Conservation (phyloP, 2,888 invertebrate species). For the Microctonus brassicae region DNA sequence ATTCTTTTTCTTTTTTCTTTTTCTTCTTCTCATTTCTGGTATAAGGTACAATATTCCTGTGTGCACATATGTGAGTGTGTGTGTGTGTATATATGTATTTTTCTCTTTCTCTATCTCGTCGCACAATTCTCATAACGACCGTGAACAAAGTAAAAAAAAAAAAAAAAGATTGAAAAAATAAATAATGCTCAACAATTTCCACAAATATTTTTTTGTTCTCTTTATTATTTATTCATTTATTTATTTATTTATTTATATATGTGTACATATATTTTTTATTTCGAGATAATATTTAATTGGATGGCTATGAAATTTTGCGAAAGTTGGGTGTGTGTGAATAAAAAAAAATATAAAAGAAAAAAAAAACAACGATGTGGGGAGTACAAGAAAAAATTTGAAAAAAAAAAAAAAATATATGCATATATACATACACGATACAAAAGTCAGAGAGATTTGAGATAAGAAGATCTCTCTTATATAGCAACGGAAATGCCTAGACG, state of each 20-base stretch:
- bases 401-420: constrained; percentile 13
- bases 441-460: constrained; percentile 17
- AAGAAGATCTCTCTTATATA: constrained; percentile 14
- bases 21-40: constrained; percentile 45
- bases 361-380: too few relatives aligned
- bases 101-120: constrained; percentile 30
- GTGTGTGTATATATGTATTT: background rate
- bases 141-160: background rate
- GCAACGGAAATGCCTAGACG: constrained; percentile 38
- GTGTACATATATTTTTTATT: background rate
- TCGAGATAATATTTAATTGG: constrained; percentile 20
- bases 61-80: background rate
- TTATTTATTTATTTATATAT: background rate
- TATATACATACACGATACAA: constrained; percentile 17
- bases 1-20: constrained; percentile 44
- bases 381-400: background rate
- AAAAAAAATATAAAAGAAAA: constrained; percentile 4
- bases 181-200: background rate
- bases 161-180: background rate
- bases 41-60: too few relatives aligned
- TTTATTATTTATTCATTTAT: background rate
- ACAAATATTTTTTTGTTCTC: background rate
- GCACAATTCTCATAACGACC: constrained; percentile 41
- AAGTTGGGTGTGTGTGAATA: constrained; percentile 17
- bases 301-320: constrained; percentile 23